phyloP scores from a whole-genome alignment of 1,140 invertebrate genomes.

The Thalassaphorura encarpata region DNA sequence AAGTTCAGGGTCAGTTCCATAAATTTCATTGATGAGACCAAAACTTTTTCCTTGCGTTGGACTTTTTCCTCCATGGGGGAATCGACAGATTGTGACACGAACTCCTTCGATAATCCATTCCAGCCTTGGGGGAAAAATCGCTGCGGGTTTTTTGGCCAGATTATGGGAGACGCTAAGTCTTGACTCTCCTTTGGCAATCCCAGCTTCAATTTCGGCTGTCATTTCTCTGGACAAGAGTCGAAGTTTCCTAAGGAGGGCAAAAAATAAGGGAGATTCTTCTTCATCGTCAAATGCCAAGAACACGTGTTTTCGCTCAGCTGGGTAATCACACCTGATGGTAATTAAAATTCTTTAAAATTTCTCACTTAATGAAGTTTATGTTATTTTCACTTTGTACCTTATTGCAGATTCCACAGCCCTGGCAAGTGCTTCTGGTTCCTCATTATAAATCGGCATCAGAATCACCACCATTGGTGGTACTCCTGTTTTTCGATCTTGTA shows the following conservation, averaged over 20 bases:
- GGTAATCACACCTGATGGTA: constrained; percentile 8
- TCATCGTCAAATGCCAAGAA: constrained; percentile 17
- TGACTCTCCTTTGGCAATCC: neutral
- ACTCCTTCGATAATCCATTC: constrained; percentile 9
- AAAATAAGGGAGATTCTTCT: constrained; percentile 5
- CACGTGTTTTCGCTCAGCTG: constrained; percentile 6
- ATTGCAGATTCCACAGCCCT: constrained; percentile 12
- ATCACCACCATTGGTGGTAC: constrained; percentile 15
- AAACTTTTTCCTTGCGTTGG: constrained; percentile 14
- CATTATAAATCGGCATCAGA: constrained; percentile 21
- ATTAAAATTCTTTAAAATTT: too few species aligned
- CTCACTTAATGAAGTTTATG: too few species aligned
- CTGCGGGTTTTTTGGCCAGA: too few species aligned
- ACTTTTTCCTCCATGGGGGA: constrained; percentile 16
- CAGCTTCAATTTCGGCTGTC: neutral
- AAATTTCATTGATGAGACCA: constrained; percentile 7
- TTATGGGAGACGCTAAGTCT: too few species aligned
- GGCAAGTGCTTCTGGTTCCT: constrained; percentile 9
- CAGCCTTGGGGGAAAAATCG: neutral
- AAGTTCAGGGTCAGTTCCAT: too few species aligned
- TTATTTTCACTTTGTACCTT: too few species aligned
- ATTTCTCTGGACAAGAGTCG: constrained; percentile 6
- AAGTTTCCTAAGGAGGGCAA: constrained; percentile 3
- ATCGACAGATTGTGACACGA: constrained; percentile 9
- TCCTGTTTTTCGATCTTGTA: too few species aligned